phyloP scores from a whole-genome alignment of 2,797 vertebrate species.

The Taeniopygia guttata region DNA sequence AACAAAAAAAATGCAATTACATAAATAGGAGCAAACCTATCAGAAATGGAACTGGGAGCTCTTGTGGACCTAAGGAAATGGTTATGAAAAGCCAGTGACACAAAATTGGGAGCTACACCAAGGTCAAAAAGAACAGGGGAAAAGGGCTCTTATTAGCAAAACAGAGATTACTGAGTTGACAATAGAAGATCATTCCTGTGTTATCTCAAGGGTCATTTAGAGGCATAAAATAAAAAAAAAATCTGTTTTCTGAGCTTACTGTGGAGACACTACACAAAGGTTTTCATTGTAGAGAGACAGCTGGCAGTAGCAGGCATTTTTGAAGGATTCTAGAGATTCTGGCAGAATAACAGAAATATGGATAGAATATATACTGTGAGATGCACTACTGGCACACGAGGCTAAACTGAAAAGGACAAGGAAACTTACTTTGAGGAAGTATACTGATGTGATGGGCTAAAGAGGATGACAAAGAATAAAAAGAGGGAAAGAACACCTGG shows the following conservation, averaged over 20 bases:
- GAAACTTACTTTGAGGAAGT: background rate
- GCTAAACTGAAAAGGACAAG: background rate
- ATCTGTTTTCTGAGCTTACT: background rate
- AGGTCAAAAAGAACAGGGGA: background rate
- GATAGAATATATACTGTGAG: background rate
- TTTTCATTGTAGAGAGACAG: background rate
- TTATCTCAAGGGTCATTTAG: slow-evolving; percentile 11
- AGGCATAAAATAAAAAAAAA: background rate
- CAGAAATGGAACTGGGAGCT: background rate
- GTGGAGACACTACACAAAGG: background rate
- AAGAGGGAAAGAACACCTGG: background rate
- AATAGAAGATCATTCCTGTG: background rate
- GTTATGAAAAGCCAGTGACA: background rate
- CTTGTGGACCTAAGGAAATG: background rate
- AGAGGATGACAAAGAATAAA: background rate
- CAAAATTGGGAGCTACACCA: background rate
- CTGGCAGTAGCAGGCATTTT: background rate
- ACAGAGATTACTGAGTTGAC: background rate
- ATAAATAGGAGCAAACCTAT: background rate
- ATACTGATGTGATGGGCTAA: background rate
- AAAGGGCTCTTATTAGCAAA: background rate
- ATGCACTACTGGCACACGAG: background rate
- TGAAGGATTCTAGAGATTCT: background rate
- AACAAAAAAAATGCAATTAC: background rate
- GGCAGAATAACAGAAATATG: background rate